Base-by-base conservation (phyloP, 2,113 vertebrate genomes). In the Cygnus buccinator region DNA sequence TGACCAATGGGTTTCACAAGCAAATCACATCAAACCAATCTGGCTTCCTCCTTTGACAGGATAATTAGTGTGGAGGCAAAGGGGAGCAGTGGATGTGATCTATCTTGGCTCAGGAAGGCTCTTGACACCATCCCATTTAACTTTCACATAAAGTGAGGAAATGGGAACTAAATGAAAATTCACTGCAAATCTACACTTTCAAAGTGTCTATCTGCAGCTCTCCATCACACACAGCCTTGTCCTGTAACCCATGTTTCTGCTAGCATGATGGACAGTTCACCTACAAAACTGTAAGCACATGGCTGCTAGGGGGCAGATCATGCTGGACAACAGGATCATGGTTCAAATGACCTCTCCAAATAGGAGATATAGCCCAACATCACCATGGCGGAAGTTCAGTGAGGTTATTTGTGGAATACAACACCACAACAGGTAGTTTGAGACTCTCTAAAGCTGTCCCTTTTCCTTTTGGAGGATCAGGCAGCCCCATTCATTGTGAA, bases 61-160 rank as follows among this genome's bases (percentile, higher is more conserved):
- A 76, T 93, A 89, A 94, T 93, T 91, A 94, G 62, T 43, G 67
- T 6, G 6, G 68, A 91, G 78, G 58, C 29, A 72, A 85, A 93
- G 84, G 84, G 84, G 78, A 97, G 77, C 1, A 6, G 77, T 50
- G 67, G 57, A 67, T 58, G 70, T 68, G 92, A 78, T 94, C 57
- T 50, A 87, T 94, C 90, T 91, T 82, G 78, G 48, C 61, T 78
- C 70, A 84, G 73, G 41, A 93, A 87, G 41, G 73, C 73, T 79
- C 54, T 59, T 93, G 84, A 84, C 94, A 89, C 81, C 19, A 39
- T 61, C 66, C 57, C 54, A 77, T 89, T 84, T 91, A 89, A 89
- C 61, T 87, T 87, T 63, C 78, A 72, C 29, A 9, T 2, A 5
- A 94, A 96, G 67, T 25, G 73, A 85, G 57, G 90, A 91, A 87